phyloP scores from a whole-genome alignment of 2,888 invertebrate species.

The Lapara coniferarum region DNA sequence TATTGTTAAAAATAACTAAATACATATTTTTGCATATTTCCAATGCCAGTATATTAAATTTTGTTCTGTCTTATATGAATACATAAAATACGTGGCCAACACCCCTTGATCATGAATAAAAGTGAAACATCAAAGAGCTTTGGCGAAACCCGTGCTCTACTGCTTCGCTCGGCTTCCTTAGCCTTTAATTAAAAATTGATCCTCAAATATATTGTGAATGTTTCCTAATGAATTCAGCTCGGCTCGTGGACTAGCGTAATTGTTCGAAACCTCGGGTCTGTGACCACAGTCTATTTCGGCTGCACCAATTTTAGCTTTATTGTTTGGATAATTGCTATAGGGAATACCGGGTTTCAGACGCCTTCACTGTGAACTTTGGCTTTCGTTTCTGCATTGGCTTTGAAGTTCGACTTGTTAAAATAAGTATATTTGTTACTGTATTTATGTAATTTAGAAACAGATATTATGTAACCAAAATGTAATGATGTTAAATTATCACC shows the following conservation, averaged over 20 bases:
- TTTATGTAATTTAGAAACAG: too few relatives aligned
- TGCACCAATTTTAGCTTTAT: slow-evolving; percentile 79
- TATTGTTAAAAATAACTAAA: too few relatives aligned
- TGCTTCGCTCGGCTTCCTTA: slow-evolving; percentile 43
- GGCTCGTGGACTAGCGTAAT: slow-evolving; percentile 72
- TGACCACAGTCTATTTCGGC: slow-evolving; percentile 64
- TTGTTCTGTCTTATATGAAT: slow-evolving; percentile 61
- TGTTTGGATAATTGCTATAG: slow-evolving; percentile 80
- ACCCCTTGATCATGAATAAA: slow-evolving; percentile 62
- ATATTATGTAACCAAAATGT: too few relatives aligned
- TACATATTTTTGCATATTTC: neutral
- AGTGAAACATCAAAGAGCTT: slow-evolving; percentile 71
- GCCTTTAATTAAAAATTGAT: slow-evolving; percentile 73
- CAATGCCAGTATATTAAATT: slow-evolving; percentile 49
- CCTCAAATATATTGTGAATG: slow-evolving; percentile 79
- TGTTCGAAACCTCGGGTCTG: slow-evolving; percentile 72
- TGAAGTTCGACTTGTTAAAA: slow-evolving; percentile 27
- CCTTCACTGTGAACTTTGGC: slow-evolving; percentile 60
- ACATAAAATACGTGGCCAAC: slow-evolving; percentile 67
- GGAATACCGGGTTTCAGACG: slow-evolving; percentile 59
- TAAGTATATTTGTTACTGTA: too few relatives aligned
- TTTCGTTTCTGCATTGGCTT: slow-evolving; percentile 49
- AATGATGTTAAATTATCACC: too few relatives aligned
- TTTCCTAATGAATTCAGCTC: slow-evolving; percentile 79
- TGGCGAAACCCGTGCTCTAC: slow-evolving; percentile 52